These are phyloP conservation scores for Uria lomvia DNA, from an alignment of 2,113 vertebrate genomes.

Conservation along the genomic window DNA sequence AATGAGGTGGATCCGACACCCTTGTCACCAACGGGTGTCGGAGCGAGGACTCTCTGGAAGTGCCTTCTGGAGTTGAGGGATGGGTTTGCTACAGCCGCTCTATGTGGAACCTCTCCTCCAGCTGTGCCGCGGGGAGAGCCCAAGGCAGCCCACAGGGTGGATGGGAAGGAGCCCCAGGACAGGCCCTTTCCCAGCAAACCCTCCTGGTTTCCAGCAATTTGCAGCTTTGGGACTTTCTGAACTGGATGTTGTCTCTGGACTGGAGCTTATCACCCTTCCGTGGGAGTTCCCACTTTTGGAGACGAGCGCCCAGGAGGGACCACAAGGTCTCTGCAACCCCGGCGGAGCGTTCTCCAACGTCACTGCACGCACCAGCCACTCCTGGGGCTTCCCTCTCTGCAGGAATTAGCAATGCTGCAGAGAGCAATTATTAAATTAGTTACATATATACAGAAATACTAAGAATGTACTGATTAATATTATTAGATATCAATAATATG, in stretches of 20 bases:
- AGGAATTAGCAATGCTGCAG: background rate
- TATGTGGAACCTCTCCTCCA: background rate
- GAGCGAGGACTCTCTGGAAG: background rate
- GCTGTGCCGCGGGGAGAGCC: background rate
- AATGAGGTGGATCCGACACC: background rate
- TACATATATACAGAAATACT: too few species aligned
- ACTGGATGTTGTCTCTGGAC: background rate
- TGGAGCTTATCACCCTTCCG: background rate
- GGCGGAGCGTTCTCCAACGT: rapidly evolving
- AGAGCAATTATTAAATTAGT: background rate
- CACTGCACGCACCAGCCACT: background rate
- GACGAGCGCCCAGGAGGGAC: background rate
- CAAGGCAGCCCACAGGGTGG: background rate
- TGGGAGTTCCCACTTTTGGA: background rate
- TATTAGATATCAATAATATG: background rate
- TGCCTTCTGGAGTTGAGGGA: background rate
- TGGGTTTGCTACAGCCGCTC: background rate
- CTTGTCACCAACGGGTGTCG: background rate
- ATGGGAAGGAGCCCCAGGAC: background rate
- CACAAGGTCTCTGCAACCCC: background rate
- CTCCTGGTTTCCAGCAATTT: background rate
- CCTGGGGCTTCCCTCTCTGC: background rate
- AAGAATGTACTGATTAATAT: background rate
- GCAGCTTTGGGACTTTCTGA: background rate
- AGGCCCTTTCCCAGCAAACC: background rate